Evolutionary conservation across 2,797 vertebrate genomes (phyloP).

Genomic region (Sebastes reedi): DNA sequence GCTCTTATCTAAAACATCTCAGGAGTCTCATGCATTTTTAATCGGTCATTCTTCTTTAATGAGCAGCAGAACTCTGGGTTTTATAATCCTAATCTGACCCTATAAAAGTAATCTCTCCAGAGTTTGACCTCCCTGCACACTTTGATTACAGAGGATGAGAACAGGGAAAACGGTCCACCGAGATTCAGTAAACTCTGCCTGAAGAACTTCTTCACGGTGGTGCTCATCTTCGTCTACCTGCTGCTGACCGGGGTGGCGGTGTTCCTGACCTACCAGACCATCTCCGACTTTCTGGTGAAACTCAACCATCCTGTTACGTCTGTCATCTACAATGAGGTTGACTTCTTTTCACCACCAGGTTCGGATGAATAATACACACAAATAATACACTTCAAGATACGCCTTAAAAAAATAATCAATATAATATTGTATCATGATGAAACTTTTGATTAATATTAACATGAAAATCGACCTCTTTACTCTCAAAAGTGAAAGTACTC

Average conservation of each 20-base stretch:
- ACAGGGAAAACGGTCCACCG: slow-evolving; percentile 67
- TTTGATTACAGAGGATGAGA: slow-evolving; percentile 78
- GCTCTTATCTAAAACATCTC: neutral
- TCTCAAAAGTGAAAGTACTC: neutral
- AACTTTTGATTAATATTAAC: neutral
- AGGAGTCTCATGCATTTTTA: neutral
- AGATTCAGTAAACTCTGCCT: slow-evolving; percentile 92
- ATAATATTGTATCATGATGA: too few species aligned
- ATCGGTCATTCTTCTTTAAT: neutral
- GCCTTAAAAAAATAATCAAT: too few species aligned
- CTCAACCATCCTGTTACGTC: slow-evolving; percentile 97
- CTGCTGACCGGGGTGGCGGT: slow-evolving; percentile 90
- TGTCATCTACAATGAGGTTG: slow-evolving; percentile 94
- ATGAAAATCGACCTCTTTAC: neutral
- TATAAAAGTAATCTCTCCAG: neutral
- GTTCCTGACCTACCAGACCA: slow-evolving; percentile 97
- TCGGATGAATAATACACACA: slow-evolving; percentile 22
- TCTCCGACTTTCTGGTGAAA: slow-evolving; percentile 93
- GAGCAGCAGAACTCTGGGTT: neutral
- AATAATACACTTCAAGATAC: neutral
- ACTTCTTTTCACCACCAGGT: slow-evolving; percentile 91
- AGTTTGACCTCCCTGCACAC: neutral
- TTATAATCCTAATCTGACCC: neutral
- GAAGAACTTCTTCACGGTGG: slow-evolving; percentile 92
- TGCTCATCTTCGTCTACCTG: slow-evolving; percentile 95